phyloP scores from a whole-genome alignment of 2,113 vertebrate genomes.

The Callaeas wilsoni region DNA sequence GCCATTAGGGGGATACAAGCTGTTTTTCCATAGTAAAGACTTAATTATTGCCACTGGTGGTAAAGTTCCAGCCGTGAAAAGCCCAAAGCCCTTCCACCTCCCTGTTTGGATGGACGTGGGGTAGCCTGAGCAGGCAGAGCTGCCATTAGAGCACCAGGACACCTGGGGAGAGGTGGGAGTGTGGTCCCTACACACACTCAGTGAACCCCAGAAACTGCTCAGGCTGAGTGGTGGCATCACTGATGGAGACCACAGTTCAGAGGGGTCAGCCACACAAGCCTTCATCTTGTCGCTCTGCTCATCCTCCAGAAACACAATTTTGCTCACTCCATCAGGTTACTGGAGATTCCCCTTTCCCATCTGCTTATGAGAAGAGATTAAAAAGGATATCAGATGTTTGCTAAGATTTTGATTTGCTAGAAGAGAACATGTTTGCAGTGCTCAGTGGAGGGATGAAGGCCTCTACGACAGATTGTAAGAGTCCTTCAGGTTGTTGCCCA shows the following conservation, averaged over 20 bases:
- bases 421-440: neutral
- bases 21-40: neutral
- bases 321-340: neutral
- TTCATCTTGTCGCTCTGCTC: accelerated
- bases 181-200: accelerated
- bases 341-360: neutral
- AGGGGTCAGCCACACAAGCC: neutral
- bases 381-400: neutral
- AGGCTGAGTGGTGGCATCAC: neutral
- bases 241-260: neutral
- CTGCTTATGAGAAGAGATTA: neutral
- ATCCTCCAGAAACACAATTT: neutral
- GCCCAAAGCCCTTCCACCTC: neutral
- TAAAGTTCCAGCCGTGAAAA: neutral
- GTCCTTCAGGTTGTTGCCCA: neutral
- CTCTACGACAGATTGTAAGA: neutral
- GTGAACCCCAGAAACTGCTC: neutral
- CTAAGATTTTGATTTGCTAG: neutral
- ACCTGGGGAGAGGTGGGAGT: neutral
- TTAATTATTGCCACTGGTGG: neutral
- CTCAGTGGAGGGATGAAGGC: neutral
- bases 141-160: neutral
- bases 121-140: neutral
- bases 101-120: neutral
- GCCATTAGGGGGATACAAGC: neutral